Conservation (phyloP, 2,797 vertebrate genomes). For the Eremophila alpestris region DNA sequence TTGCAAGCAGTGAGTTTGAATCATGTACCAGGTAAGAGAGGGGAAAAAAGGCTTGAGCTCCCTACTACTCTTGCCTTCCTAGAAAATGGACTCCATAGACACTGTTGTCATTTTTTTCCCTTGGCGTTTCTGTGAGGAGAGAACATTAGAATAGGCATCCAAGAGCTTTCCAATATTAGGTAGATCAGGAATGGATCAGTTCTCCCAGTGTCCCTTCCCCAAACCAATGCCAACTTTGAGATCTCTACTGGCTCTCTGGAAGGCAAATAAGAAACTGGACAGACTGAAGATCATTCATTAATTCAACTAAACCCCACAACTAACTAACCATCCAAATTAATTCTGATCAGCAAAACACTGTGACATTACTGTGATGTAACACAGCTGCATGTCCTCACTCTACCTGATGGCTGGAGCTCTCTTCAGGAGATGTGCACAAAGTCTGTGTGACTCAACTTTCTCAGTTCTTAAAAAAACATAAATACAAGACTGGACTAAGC, state of each 20-base stretch:
- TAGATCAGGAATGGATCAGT: background rate
- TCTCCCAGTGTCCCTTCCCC: background rate
- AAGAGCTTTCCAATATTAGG: background rate
- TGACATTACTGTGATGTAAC: background rate
- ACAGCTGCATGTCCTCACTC: fast-evolving
- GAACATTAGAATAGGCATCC: background rate
- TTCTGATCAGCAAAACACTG: background rate
- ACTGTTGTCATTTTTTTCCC: background rate
- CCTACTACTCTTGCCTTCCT: background rate
- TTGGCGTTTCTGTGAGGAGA: background rate
- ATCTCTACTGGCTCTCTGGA: background rate
- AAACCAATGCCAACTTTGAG: background rate
- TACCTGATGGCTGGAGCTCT: background rate
- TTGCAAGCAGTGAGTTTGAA: background rate
- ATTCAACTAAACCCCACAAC: background rate
- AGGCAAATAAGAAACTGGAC: background rate
- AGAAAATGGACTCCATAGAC: background rate
- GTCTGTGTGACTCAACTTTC: fast-evolving
- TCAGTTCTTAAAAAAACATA: background rate
- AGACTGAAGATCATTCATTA: background rate
- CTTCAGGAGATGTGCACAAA: background rate
- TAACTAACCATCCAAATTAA: background rate
- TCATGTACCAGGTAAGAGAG: background rate
- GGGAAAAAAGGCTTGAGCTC: background rate
- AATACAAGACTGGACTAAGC: background rate